Conservation (phyloP, 2,797 vertebrate genomes). For the Pseudomugil tenellus region DNA sequence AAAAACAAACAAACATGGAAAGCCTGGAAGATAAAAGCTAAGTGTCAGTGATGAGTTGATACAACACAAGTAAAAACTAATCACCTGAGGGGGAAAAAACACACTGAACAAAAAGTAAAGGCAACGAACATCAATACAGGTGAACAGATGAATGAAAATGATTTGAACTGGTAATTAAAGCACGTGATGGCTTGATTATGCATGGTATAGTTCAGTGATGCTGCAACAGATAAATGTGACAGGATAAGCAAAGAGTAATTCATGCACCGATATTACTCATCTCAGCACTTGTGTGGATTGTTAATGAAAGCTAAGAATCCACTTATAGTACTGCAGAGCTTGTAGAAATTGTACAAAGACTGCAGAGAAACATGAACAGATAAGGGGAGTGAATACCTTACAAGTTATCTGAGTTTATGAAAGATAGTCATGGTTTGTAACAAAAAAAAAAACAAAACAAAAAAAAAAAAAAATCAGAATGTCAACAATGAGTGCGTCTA, state of each 20-base stretch:
- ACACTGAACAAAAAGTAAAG: not conserved
- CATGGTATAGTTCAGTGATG: slow-evolving; percentile 6
- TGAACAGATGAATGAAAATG: not conserved
- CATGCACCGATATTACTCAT: slow-evolving; percentile 6
- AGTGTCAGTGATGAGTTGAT: not conserved
- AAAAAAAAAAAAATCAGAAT: not conserved
- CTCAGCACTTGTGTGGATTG: not conserved
- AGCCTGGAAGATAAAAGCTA: not conserved
- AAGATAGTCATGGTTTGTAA: slow-evolving; percentile 10
- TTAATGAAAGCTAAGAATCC: slow-evolving; percentile 26
- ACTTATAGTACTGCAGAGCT: slow-evolving; percentile 16
- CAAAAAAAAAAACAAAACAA: not conserved
- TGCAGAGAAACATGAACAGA: slow-evolving; percentile 6
- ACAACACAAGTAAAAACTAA: not conserved
- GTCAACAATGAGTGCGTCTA: not conserved
- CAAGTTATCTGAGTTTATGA: too few relatives aligned
- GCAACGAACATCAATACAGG: not conserved
- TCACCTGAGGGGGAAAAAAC: not conserved
- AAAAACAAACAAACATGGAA: not conserved
- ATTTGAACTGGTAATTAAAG: slow-evolving; percentile 21
- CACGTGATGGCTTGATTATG: not conserved
- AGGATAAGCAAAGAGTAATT: slow-evolving; percentile 19
- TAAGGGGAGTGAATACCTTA: not conserved
- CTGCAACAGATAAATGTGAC: slow-evolving; percentile 19
- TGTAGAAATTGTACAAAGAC: not conserved